These are phyloP conservation scores for Pleuronectes platessa DNA, from an alignment of 2,113 vertebrate species.

Conservation along the genomic window DNA sequence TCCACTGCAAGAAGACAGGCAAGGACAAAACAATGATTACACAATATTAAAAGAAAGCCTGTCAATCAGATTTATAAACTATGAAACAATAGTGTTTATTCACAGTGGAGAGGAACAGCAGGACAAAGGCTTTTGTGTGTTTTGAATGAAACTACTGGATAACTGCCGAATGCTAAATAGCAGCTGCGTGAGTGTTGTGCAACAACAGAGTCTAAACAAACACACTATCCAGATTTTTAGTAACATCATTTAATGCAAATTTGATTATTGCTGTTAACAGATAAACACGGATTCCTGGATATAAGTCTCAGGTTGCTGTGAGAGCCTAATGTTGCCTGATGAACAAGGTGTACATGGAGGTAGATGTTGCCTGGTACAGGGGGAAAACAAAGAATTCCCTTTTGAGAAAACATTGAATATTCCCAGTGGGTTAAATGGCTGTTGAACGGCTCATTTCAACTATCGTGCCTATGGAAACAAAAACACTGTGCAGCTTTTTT, in stretches of 20 bases:
- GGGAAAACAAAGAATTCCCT: background rate
- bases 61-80: background rate
- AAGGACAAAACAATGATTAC: background rate
- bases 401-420: slow-evolving; percentile 14
- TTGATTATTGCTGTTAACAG: slow-evolving; percentile 1
- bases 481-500: background rate
- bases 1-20: background rate
- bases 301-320: too few relatives aligned
- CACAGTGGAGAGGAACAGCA: background rate
- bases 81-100: background rate
- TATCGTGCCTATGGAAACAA: background rate
- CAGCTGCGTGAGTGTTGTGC: too few relatives aligned
- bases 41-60: background rate
- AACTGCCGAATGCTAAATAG: slow-evolving; percentile 12
- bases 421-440: background rate
- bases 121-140: background rate
- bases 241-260: background rate
- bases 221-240: background rate
- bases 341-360: background rate
- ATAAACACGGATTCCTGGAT: slow-evolving; percentile 3
- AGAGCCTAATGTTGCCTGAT: background rate
- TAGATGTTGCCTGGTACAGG: background rate
- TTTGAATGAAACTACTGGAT: background rate
- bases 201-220: background rate
- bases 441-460: background rate